Evolutionary conservation across 2,113 vertebrate genomes (phyloP).

Genomic region (Neodon shergylaensis): DNA sequence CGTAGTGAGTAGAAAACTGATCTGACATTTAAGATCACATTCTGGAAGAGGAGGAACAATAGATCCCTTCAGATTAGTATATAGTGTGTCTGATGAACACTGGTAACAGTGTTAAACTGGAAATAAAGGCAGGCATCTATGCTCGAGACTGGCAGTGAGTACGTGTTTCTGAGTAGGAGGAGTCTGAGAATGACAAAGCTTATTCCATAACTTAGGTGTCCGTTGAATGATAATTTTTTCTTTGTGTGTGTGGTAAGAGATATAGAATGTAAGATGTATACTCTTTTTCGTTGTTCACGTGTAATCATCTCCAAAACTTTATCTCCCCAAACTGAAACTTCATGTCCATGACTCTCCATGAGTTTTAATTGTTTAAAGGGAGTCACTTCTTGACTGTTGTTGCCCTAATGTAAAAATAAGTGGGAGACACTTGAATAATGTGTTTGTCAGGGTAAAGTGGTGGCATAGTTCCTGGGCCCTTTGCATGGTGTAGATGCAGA

Average conservation of each 20-base stretch:
- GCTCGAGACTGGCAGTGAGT: neutral
- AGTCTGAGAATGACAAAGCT: neutral
- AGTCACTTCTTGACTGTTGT: neutral
- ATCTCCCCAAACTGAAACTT: neutral
- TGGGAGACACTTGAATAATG: neutral
- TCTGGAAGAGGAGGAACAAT: neutral
- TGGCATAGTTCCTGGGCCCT: neutral
- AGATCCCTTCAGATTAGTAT: neutral
- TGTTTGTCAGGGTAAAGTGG: neutral
- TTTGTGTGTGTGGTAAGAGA: neutral
- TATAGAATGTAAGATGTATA: neutral
- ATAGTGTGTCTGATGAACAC: neutral
- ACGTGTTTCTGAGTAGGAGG: neutral
- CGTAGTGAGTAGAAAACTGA: neutral
- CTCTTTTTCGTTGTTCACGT: neutral
- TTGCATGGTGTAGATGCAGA: neutral
- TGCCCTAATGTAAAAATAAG: neutral
- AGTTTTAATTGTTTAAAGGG: neutral
- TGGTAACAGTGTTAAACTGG: neutral
- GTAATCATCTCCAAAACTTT: neutral
- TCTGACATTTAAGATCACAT: neutral
- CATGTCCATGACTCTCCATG: neutral
- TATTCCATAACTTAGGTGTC: neutral
- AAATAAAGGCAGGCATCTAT: neutral
- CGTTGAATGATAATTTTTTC: conserved; percentile 20